A percentile compares a stretch with the other conserved stretches of the same genome.
Conservation (phyloP, 2,888 invertebrate genomes). For the Agriotes lineatus region DNA sequence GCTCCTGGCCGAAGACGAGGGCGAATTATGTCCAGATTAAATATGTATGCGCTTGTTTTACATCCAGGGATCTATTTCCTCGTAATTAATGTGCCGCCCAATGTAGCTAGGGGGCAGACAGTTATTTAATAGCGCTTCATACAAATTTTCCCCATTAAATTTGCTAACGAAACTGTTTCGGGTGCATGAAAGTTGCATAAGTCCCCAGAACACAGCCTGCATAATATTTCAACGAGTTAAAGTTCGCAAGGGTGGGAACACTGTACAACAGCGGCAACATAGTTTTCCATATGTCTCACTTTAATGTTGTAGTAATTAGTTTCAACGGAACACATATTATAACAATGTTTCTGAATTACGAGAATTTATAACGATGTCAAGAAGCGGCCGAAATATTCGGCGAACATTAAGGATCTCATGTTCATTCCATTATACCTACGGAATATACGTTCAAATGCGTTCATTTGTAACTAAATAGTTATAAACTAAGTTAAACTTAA, state of each 20-base stretch:
- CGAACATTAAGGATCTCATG: slow-evolving; percentile 12
- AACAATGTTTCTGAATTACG: slow-evolving; percentile 36
- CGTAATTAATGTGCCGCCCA: slow-evolving; percentile 19
- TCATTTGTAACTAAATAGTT: slow-evolving; percentile 37
- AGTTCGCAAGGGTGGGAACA: slow-evolving; percentile 27
- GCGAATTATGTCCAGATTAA: slow-evolving; percentile 7
- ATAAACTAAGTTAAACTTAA: slow-evolving; percentile 38
- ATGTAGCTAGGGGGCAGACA: slow-evolving; percentile 5
- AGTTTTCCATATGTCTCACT: slow-evolving; percentile 38
- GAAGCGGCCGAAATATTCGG: slow-evolving; percentile 21
- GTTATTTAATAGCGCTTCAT: slow-evolving; percentile 35
- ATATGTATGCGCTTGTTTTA: slow-evolving; percentile 13
- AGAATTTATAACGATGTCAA: slow-evolving; percentile 30
- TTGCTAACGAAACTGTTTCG: slow-evolving; percentile 36
- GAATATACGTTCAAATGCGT: slow-evolving; percentile 21
- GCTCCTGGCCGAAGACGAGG: slow-evolving; percentile 1
- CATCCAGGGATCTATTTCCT: not conserved
- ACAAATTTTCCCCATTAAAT: slow-evolving; percentile 37
- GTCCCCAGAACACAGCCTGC: slow-evolving; percentile 30
- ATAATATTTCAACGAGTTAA: slow-evolving; percentile 38
- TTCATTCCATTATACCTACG: slow-evolving; percentile 24
- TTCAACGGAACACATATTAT: slow-evolving; percentile 36
- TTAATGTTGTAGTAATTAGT: slow-evolving; percentile 40
- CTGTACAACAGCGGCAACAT: slow-evolving; percentile 24
- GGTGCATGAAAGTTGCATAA: slow-evolving; percentile 39